These are phyloP conservation scores for Acrocephalus arundinaceus DNA, from an alignment of 2,113 vertebrate genomes.

Conservation along the genomic window DNA sequence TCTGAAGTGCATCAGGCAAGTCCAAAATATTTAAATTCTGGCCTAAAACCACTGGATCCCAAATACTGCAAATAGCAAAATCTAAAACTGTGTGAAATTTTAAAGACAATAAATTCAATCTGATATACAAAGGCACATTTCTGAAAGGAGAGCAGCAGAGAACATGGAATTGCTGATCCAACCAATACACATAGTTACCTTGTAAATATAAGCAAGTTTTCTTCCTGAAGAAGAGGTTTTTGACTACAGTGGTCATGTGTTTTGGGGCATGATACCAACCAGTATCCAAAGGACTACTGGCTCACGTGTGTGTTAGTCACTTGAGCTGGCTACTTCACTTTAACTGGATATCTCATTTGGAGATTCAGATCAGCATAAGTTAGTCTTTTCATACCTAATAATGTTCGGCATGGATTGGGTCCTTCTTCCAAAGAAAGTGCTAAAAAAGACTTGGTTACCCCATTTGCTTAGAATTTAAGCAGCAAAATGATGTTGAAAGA, in stretches of 20 bases:
- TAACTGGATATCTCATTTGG: neutral
- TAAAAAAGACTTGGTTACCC: neutral
- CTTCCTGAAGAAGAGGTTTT: neutral
- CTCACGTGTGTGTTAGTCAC: neutral
- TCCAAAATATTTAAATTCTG: neutral
- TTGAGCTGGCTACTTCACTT: neutral
- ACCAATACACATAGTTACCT: neutral
- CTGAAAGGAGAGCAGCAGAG: neutral
- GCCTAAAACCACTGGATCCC: neutral
- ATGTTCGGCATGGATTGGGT: neutral
- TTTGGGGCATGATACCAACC: neutral
- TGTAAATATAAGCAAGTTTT: neutral
- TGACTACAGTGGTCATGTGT: neutral
- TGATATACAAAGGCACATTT: accelerated
- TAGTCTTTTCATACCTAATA: neutral
- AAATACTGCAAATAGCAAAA: neutral
- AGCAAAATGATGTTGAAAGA: neutral
- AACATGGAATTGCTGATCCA: neutral
- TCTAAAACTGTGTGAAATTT: neutral
- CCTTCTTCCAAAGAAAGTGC: neutral
- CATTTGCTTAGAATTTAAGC: neutral
- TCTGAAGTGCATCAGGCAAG: neutral
- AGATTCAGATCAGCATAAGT: neutral
- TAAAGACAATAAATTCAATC: neutral
- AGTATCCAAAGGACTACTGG: neutral